Base-by-base conservation (phyloP, 1,140 invertebrate species). In the Triops longicaudatus region DNA sequence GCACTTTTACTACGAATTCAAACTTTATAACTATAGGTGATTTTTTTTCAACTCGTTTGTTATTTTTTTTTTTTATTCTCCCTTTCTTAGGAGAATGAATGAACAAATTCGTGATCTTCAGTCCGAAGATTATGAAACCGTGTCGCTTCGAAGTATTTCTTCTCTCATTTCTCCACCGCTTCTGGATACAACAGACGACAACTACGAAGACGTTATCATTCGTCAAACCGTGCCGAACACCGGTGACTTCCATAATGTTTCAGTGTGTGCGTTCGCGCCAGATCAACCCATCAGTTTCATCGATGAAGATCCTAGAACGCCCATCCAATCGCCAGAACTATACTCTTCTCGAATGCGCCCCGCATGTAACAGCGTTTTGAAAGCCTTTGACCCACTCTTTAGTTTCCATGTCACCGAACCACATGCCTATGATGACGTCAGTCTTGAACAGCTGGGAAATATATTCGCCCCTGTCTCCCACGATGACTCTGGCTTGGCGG, bases 301-400 rank as follows among this genome's bases (percentile, higher is more conserved):
- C 14, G 50, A 63, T 22, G 50, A 63, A 4, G 50, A 63, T 17
- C 50, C 50, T 22, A 63, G 14, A 63, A n/a, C 50, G 4, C 50
- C 50, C 22, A 37, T 37, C 2, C 2, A 7, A 37, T 37, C 31
- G 31, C 31, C 31, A 37, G 31, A 37, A 37, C 9, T 22, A 63
- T 14, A 6, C 6, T 17, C 50, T 17, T 14, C 50, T 22, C 17
- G 5, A n/a, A 17, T 22, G 10, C 50, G 5, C 5, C 50, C 3
- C 14, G 3, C 76, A 41, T 28, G 72, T 12, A 72, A 77, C 10
- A 77, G 76, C 41, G 9, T 77, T 26, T 43, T 77, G 27, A 72
- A 77, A 43, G 76, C 71, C 0, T 77, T 77, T 43, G 76, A 77
- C 43, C 76, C 76, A 1, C 42, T 77, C 22, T 63, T 63, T 22